These are phyloP conservation scores for Sminthurinus aureus DNA, from an alignment of 2,888 invertebrate genomes.

Conservation along the genomic window DNA sequence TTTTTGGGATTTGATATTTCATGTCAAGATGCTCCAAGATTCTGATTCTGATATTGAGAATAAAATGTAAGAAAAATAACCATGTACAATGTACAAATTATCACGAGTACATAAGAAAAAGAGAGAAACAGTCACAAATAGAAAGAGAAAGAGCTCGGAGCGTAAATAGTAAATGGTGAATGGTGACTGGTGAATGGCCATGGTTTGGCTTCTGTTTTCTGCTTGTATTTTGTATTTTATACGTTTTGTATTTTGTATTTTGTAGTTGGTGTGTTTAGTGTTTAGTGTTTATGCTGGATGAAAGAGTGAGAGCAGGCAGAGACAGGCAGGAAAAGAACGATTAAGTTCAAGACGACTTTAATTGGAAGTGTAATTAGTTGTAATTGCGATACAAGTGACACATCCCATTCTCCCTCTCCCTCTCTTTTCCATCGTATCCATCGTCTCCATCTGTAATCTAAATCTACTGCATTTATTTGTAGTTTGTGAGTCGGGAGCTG, in stretches of 20 bases:
- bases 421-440: background rate
- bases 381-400: constrained; percentile 60
- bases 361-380: constrained; percentile 60
- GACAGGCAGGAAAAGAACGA: constrained; percentile 60
- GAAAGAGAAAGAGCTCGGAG: background rate
- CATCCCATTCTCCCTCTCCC: constrained; percentile 47
- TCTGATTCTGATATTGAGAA: too few relatives aligned
- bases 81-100: background rate
- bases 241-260: constrained; percentile 6
- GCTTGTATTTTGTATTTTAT: background rate
- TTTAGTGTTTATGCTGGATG: background rate
- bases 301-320: constrained; percentile 43
- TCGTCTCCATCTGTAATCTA: background rate
- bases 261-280: constrained; percentile 7
- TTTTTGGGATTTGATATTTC: too few relatives aligned
- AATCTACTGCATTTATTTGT: background rate
- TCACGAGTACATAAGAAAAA: too few relatives aligned
- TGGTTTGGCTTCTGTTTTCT: background rate
- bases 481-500: too few relatives aligned
- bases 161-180: background rate
- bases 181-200: background rate
- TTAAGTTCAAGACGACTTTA: constrained; percentile 59
- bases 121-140: background rate
- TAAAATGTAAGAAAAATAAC: too few relatives aligned
- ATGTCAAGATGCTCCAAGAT: background rate